Base-by-base conservation (phyloP, 2,888 invertebrate species). In the Siphlonurus alternatus region DNA sequence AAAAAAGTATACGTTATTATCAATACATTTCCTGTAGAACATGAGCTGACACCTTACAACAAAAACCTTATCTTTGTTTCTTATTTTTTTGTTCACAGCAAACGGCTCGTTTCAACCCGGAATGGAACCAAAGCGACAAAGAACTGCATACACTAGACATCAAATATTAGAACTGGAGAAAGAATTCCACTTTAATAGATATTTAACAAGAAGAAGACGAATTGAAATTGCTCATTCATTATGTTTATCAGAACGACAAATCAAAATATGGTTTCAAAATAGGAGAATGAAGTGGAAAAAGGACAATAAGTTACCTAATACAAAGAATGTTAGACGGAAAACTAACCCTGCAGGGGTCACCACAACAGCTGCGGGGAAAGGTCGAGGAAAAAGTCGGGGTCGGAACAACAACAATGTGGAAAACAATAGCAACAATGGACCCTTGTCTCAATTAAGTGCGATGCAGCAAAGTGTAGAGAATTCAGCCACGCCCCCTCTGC, bases 171-270 rank as follows among this genome's bases (percentile, higher is more conserved):
- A 97, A 78, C 81, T 97, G 73, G 96, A 96, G 76, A 96, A 96
- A 76, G 96, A 96, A 81, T 97, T 97, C 78, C 95, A 96, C 77
- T 96, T 90, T 82, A 97, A 96, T 81, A 85, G 93, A 74, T 97
- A 97, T 80, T 83, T 97, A 76, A 95, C 96, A 66, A 83, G 97
- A 71, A 83, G 96, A 76, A 83, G 96, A 79, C 83, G 97, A 75
- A 95, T 97, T 78, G 97, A 97, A 81, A 96, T 97, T 76, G 96
- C 97, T 59, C 96, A 97, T 78, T 89, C 93, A 71, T 83, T 97
- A 76, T 91, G 93, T 75, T 82, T 97, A 71, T 92, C 93, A 66
- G 93, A 93, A 75, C 79, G 93, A 71, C 93, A 93, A 79, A 92
- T 90, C 72, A 90, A 90, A 78, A 89, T 90, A 75, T 89, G 89